Conservation (phyloP, 2,113 vertebrate species). For the Sorex araneus region DNA sequence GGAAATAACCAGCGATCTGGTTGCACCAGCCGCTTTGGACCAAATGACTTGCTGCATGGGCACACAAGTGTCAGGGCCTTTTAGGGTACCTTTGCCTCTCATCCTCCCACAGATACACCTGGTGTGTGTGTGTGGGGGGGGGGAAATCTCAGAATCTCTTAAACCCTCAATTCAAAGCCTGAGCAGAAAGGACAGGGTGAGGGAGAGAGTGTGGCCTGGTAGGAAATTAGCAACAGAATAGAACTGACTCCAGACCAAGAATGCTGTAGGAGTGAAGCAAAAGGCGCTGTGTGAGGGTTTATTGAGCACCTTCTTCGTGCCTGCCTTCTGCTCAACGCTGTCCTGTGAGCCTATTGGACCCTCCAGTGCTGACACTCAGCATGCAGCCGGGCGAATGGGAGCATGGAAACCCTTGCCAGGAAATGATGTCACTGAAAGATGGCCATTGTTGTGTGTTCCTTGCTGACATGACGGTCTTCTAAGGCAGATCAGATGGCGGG, state of each 20-base stretch:
- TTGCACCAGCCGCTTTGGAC: slow-evolving; percentile 55
- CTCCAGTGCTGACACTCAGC: slow-evolving; percentile 19
- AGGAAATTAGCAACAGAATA: slow-evolving; percentile 26
- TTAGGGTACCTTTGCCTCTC: slow-evolving; percentile 29
- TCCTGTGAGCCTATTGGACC: slow-evolving; percentile 22
- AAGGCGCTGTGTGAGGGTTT: slow-evolving; percentile 26
- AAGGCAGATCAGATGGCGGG: neutral
- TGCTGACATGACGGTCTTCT: slow-evolving; percentile 48
- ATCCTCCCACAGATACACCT: slow-evolving; percentile 21
- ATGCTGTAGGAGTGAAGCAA: neutral
- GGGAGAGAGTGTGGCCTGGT: neutral
- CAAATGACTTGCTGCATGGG: slow-evolving; percentile 21
- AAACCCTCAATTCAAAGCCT: slow-evolving; percentile 16
- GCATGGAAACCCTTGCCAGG: slow-evolving; percentile 7
- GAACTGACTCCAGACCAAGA: slow-evolving; percentile 22
- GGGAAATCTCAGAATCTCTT: no score
- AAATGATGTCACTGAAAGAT: slow-evolving; percentile 11
- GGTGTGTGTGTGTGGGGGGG: no score
- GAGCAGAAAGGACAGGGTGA: neutral
- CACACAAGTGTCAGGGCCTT: slow-evolving; percentile 47
- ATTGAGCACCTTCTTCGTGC: neutral
- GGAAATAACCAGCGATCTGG: slow-evolving; percentile 52
- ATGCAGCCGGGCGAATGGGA: slow-evolving; percentile 47
- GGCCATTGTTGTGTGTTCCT: slow-evolving; percentile 55
- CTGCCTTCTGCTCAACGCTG: slow-evolving; percentile 17